Conservation (phyloP, 2,113 vertebrate genomes). For the Cheilinus undulatus region DNA sequence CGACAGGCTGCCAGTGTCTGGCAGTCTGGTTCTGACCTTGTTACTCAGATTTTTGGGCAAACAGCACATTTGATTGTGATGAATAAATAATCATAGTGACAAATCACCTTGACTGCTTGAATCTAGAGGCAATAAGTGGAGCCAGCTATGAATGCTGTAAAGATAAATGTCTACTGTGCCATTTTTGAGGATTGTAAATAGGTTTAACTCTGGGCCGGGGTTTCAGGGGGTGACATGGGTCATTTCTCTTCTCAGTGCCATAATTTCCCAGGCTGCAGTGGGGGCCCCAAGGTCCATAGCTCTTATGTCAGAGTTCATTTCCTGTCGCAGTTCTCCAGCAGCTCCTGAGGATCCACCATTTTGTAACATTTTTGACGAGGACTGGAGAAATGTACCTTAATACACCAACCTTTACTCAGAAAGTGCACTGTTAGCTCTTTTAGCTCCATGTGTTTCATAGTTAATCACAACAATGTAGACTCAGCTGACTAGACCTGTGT, state of each 20-base stretch:
- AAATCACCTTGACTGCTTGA: slow-evolving; percentile 46
- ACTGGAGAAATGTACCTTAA: slow-evolving; percentile 32
- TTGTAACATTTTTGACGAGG: slow-evolving; percentile 60
- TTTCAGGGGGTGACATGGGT: slow-evolving; percentile 57
- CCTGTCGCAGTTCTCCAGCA: slow-evolving; percentile 70
- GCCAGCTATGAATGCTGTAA: slow-evolving; percentile 4
- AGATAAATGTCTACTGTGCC: slow-evolving; percentile 21
- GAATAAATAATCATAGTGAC: slow-evolving; percentile 37
- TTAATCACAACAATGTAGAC: neutral
- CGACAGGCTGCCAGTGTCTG: slow-evolving; percentile 31
- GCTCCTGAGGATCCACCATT: slow-evolving; percentile 78
- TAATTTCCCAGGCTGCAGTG: slow-evolving; percentile 80
- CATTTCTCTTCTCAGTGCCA: slow-evolving; percentile 72
- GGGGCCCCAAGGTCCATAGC: slow-evolving; percentile 75
- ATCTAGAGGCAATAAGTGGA: slow-evolving; percentile 23
- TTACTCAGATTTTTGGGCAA: slow-evolving; percentile 47
- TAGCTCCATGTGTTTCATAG: neutral
- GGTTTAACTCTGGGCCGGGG: slow-evolving; percentile 37
- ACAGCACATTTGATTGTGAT: slow-evolving; percentile 39
- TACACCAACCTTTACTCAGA: neutral
- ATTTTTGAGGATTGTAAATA: slow-evolving; percentile 41
- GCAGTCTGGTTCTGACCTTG: slow-evolving; percentile 52
- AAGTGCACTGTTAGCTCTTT: neutral
- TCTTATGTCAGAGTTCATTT: slow-evolving; percentile 83
- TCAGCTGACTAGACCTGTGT: neutral